A percentile compares a stretch with the other conserved stretches of the same genome.
phyloP scores from a whole-genome alignment of 1,140 invertebrate genomes.

The Drosophila pachea region DNA sequence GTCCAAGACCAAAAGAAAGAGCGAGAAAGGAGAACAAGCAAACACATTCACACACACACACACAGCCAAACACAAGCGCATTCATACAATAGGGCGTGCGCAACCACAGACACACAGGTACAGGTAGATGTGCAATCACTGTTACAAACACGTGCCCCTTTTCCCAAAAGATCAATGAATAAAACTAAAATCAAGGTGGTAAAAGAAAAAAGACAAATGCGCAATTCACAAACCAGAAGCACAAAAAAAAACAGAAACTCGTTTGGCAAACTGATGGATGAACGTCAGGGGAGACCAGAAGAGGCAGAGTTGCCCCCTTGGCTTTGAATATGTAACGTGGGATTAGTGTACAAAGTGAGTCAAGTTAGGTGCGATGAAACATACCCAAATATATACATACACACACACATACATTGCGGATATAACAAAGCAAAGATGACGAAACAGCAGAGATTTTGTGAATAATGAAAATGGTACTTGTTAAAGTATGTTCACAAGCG shows the following conservation, averaged over 20 bases:
- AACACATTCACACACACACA: background rate
- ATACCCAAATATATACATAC: too few species aligned
- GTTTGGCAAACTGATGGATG: conserved; percentile 9
- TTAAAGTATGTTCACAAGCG: conserved; percentile 14
- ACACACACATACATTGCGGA: too few species aligned
- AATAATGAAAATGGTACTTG: conserved; percentile 20
- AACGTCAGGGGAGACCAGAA: background rate
- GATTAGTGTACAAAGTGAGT: conserved; percentile 20
- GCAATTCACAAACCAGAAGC: conserved; percentile 24
- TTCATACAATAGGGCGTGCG: conserved; percentile 6
- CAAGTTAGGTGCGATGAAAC: conserved; percentile 22
- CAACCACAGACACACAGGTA: conserved; percentile 11
- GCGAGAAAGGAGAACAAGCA: background rate
- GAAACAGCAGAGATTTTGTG: conserved; percentile 11
- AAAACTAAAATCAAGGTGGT: conserved; percentile 4
- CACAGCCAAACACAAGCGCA: background rate
- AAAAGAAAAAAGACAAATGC: background rate
- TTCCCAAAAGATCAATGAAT: conserved; percentile 33
- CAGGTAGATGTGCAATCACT: background rate
- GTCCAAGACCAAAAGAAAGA: background rate
- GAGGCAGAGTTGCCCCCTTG: background rate
- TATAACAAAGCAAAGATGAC: conserved; percentile 18
- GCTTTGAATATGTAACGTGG: conserved; percentile 35
- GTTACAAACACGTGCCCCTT: conserved; percentile 7
- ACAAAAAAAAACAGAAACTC: conserved; percentile 16